phyloP scores from a whole-genome alignment of 2,797 vertebrate species.

The Psittacula derbiana region DNA sequence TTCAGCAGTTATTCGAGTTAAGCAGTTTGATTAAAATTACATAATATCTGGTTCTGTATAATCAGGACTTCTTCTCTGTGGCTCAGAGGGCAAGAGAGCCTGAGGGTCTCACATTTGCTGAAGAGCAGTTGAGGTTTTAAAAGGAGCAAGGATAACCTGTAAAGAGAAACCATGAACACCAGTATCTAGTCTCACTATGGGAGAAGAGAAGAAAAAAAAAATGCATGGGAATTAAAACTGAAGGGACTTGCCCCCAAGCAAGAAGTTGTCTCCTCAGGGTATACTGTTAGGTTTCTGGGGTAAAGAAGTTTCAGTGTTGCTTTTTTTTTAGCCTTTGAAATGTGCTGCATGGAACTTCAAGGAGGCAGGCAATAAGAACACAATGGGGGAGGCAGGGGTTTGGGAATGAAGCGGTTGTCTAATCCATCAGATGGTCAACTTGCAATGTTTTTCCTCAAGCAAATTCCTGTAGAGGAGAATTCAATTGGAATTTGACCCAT shows the following conservation, averaged over 20 bases:
- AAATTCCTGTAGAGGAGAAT: background rate
- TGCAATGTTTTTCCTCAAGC: background rate
- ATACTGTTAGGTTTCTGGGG: background rate
- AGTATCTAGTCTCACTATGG: background rate
- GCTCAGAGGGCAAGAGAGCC: slow-evolving; percentile 27
- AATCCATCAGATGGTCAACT: background rate
- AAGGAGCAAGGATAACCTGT: background rate
- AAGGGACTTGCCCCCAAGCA: background rate
- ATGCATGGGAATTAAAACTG: background rate
- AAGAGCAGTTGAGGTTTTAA: background rate
- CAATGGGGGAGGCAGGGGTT: background rate
- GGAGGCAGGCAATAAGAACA: rapidly evolving
- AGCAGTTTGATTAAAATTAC: slow-evolving; percentile 17
- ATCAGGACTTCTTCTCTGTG: slow-evolving; percentile 55
- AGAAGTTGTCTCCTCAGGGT: background rate
- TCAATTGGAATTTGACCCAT: background rate
- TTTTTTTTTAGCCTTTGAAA: background rate
- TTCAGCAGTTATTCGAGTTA: slow-evolving; percentile 13
- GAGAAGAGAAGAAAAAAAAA: background rate
- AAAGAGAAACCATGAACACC: background rate
- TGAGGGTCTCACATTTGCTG: background rate
- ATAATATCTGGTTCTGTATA: slow-evolving; percentile 32
- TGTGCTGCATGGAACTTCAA: background rate
- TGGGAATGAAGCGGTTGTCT: background rate
- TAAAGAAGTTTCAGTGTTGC: background rate